Evolutionary conservation across 1,140 invertebrate genomes (phyloP).

Genomic region (Oryctes rhinoceros): DNA sequence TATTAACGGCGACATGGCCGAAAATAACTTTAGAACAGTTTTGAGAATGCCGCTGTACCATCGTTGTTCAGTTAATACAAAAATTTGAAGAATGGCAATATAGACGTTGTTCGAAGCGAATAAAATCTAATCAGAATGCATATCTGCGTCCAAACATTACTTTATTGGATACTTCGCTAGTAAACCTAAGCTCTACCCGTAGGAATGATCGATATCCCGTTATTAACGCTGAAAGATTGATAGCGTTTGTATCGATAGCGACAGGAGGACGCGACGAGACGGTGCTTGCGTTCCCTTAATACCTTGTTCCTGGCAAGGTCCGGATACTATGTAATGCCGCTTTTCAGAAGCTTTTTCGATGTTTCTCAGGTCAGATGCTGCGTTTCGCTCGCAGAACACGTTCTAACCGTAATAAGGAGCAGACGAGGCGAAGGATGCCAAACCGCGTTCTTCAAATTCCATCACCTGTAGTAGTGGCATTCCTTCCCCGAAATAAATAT

Average conservation of each 20-base stretch:
- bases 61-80: too few relatives aligned
- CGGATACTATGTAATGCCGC: background rate
- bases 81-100: too few relatives aligned
- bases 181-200: background rate
- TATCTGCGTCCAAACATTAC: too few relatives aligned
- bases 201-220: background rate
- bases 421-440: background rate
- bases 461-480: background rate
- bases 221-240: background rate
- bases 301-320: background rate
- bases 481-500: too few relatives aligned
- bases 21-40: too few relatives aligned
- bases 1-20: too few relatives aligned
- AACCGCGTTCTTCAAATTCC: background rate
- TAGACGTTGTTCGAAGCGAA: too few relatives aligned
- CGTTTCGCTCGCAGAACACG: background rate
- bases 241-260: background rate
- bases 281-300: background rate
- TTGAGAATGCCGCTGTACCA: too few relatives aligned
- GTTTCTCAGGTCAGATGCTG: background rate
- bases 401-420: background rate
- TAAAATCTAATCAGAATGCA: too few relatives aligned
- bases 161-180: too few relatives aligned
- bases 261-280: background rate
- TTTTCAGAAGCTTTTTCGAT: background rate